A percentile compares a stretch with the other conserved stretches of the same genome.
These are phyloP conservation scores for Mylabris phalerata DNA, from an alignment of 1,140 invertebrate species.

Conservation along the genomic window DNA sequence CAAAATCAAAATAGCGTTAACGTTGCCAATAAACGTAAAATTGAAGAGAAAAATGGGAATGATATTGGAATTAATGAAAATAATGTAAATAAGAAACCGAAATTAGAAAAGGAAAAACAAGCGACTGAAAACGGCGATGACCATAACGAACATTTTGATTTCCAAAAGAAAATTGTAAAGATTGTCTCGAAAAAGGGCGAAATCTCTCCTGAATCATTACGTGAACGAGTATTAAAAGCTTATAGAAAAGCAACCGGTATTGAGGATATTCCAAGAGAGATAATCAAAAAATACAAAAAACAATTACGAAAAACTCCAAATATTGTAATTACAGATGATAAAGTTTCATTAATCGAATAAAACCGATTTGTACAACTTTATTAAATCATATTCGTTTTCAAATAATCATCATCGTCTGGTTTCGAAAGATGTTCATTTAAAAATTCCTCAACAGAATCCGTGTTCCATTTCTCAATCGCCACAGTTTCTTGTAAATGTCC, in stretches of 20 bases:
- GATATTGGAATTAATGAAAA: slow-evolving; percentile 20
- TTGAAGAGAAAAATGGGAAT: slow-evolving; percentile 4
- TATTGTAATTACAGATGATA: slow-evolving; percentile 29
- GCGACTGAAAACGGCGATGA: slow-evolving; percentile 17
- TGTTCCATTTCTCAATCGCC: slow-evolving; percentile 96
- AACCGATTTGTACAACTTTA: slow-evolving; percentile 5
- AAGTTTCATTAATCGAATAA: background rate
- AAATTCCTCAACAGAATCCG: slow-evolving; percentile 92
- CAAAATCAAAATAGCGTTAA: slow-evolving; percentile 24
- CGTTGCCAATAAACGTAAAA: slow-evolving; percentile 9
- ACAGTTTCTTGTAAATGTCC: slow-evolving; percentile 77
- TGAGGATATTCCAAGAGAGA: slow-evolving; percentile 34
- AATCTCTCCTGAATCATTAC: slow-evolving; percentile 43
- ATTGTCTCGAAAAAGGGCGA: slow-evolving; percentile 38
- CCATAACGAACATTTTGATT: slow-evolving; percentile 37
- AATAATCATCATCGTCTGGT: slow-evolving; percentile 50
- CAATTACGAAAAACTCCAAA: slow-evolving; percentile 41
- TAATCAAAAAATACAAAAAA: slow-evolving; percentile 41
- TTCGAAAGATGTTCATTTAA: slow-evolving; percentile 72
- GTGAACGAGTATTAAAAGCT: slow-evolving; percentile 40
- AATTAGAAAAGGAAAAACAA: slow-evolving; percentile 22
- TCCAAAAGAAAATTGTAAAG: slow-evolving; percentile 40
- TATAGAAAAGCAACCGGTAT: slow-evolving; percentile 35
- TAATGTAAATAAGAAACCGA: slow-evolving; percentile 13
- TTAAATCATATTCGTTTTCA: slow-evolving; percentile 55